Evolutionary conservation across 2,113 vertebrate species (phyloP).

Genomic region (Macheiramphus alcinus): DNA sequence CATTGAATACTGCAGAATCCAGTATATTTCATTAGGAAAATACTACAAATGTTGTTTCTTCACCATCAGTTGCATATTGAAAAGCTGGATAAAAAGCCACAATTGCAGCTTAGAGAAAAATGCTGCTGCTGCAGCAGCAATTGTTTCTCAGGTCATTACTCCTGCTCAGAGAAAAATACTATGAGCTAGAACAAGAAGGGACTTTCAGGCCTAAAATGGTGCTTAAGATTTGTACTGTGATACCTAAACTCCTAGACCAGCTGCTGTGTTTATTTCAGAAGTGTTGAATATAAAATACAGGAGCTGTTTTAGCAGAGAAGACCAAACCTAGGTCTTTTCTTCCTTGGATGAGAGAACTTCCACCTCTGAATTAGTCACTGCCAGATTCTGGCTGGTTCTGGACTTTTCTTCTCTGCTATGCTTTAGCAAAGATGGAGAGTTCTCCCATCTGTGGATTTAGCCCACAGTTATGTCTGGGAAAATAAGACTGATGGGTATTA

Average conservation of each 20-base stretch:
- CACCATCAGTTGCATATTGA: neutral
- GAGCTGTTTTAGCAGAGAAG: neutral
- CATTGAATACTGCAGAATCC: neutral
- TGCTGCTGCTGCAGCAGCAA: neutral
- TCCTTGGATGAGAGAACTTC: neutral
- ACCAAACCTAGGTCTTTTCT: neutral
- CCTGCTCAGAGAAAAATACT: neutral
- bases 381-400: neutral
- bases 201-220: neutral
- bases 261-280: neutral
- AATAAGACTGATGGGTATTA: neutral
- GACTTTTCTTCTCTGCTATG: neutral
- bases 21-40: neutral
- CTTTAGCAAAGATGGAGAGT: neutral
- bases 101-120: neutral
- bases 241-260: neutral
- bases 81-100: neutral
- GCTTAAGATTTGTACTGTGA: neutral
- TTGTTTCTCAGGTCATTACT: neutral
- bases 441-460: neutral
- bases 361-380: neutral
- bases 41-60: neutral
- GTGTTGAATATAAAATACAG: neutral
- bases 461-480: neutral
- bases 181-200: neutral